Evolutionary conservation across 2,797 vertebrate species (phyloP).

Genomic region (Squalus acanthias): DNA sequence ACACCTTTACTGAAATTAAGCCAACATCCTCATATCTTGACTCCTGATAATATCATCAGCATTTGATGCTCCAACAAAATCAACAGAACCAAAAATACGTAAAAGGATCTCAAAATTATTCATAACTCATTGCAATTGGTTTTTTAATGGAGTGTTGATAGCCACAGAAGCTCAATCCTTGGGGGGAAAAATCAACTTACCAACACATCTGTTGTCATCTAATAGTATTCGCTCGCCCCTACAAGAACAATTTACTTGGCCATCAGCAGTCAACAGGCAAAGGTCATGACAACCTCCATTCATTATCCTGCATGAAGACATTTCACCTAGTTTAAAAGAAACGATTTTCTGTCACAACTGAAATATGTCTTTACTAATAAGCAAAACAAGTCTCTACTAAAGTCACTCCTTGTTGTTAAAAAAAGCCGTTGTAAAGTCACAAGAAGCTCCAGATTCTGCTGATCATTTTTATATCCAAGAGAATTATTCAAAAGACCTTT

Average conservation of each 20-base stretch:
- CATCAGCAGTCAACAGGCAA: slow-evolving; percentile 83
- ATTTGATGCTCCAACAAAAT: background rate
- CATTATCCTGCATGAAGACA: slow-evolving; percentile 78
- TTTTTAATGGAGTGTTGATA: background rate
- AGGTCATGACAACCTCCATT: slow-evolving; percentile 94
- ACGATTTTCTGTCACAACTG: background rate
- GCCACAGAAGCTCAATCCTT: background rate
- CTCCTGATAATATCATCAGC: background rate
- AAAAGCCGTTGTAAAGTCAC: background rate
- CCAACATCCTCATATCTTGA: background rate
- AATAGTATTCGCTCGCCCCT: slow-evolving; percentile 82
- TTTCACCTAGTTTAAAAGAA: slow-evolving; percentile 67
- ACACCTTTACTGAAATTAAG: background rate
- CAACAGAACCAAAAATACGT: background rate
- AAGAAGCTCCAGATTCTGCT: background rate
- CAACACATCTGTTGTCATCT: slow-evolving; percentile 90
- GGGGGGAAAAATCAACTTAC: slow-evolving; percentile 68
- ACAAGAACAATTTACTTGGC: slow-evolving; percentile 89
- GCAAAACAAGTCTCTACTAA: background rate
- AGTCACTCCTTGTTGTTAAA: background rate
- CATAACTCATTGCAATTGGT: background rate
- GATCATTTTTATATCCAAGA: background rate
- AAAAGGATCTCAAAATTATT: background rate
- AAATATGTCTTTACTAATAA: slow-evolving; percentile 11
- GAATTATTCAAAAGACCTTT: background rate